phyloP scores from a whole-genome alignment of 2,888 invertebrate genomes.

The Cantharis rustica region DNA sequence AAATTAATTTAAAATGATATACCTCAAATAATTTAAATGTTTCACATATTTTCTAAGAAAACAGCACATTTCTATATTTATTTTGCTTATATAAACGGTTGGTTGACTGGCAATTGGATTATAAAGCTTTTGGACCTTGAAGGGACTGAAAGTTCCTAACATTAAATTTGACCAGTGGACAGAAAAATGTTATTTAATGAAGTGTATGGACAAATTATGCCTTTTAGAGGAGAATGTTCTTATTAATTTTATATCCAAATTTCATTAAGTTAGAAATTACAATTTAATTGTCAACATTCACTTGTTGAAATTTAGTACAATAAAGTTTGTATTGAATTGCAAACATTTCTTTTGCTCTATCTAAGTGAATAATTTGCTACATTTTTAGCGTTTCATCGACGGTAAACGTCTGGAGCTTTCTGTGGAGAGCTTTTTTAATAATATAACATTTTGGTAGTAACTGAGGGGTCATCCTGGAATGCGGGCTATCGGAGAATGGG shows the following conservation, averaged over 20 bases:
- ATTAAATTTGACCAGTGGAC: slow-evolving; percentile 1
- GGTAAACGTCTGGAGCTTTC: background rate
- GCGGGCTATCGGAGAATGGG: slow-evolving; percentile 24
- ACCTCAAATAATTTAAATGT: slow-evolving; percentile 13
- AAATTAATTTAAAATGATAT: background rate
- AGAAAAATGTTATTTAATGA: slow-evolving; percentile 11
- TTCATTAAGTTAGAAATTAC: background rate
- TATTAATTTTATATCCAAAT: background rate
- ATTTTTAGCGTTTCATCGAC: background rate
- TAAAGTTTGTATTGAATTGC: background rate
- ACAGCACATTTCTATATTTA: slow-evolving; percentile 23
- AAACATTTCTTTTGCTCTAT: background rate
- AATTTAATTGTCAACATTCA: background rate
- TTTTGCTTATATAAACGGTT: slow-evolving; percentile 19
- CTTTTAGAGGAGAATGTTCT: too few relatives aligned
- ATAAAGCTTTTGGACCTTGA: slow-evolving; percentile 25
- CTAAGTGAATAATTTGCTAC: background rate
- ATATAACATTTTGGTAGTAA: slow-evolving; percentile 17
- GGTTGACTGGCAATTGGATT: slow-evolving; percentile 27
- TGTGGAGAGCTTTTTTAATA: background rate
- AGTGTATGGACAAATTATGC: background rate
- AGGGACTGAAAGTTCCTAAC: slow-evolving; percentile 7
- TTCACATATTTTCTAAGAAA: slow-evolving; percentile 22
- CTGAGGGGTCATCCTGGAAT: slow-evolving; percentile 29
- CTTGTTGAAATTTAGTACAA: background rate